Evolutionary conservation across 2,113 vertebrate genomes (phyloP).

Genomic region (Stigmatopora argus): DNA sequence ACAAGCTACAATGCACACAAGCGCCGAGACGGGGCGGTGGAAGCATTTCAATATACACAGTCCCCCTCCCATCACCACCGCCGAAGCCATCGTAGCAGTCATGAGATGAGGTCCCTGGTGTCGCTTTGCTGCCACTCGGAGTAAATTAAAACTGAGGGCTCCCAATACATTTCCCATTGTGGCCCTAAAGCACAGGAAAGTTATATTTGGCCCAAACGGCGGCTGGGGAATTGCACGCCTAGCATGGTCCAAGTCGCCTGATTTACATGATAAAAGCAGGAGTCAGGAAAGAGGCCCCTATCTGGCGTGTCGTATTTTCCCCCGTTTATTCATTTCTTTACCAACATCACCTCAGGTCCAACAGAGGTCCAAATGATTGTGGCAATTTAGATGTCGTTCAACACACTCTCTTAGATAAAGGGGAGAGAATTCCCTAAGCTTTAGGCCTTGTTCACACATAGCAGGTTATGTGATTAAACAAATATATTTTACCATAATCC

Average conservation of each 20-base stretch:
- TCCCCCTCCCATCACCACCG: conserved; percentile 36
- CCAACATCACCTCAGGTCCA: conserved; percentile 57
- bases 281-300: conserved; percentile 55
- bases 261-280: conserved; percentile 91
- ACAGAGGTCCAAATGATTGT: conserved; percentile 58
- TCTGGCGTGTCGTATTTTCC: conserved; percentile 25
- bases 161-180: conserved; percentile 75
- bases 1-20: conserved; percentile 16
- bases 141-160: conserved; percentile 85
- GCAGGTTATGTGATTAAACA: no score
- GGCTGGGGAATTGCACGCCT: conserved; percentile 78
- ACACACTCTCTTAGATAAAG: conserved; percentile 44
- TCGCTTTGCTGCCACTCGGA: conserved; percentile 78
- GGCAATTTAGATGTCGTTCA: conserved; percentile 63
- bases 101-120: conserved; percentile 73
- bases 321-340: conserved; percentile 65
- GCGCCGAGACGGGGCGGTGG: conserved; percentile 24
- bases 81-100: conserved; percentile 57
- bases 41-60: conserved; percentile 45
- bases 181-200: conserved; percentile 69
- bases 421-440: conserved; percentile 60
- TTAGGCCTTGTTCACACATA: conserved; percentile 4
- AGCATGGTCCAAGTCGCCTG: conserved; percentile 67
- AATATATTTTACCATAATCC: no score
- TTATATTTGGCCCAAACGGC: conserved; percentile 82